Conservation (phyloP, 1,140 invertebrate genomes). For the Pomacea maculata region DNA sequence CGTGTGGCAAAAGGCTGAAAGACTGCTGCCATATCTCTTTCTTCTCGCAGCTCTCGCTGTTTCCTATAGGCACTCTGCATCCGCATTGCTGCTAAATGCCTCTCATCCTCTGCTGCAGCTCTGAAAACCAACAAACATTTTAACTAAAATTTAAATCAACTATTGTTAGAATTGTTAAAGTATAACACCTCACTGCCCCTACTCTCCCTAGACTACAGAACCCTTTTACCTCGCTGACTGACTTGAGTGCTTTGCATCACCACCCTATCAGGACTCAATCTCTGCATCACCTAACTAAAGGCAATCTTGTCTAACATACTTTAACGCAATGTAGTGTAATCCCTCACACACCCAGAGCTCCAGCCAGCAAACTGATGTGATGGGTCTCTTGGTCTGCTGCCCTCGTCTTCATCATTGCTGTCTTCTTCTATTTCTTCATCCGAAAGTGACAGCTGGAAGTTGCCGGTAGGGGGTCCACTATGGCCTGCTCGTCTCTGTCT, state of each 20-base stretch:
- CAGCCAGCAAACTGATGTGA: not conserved
- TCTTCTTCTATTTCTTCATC: conserved; percentile 25
- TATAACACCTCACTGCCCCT: too few species aligned
- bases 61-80: conserved; percentile 57
- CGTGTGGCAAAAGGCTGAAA: conserved; percentile 70
- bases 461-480: conserved; percentile 46
- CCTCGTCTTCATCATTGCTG: conserved; percentile 19
- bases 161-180: too few species aligned
- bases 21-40: conserved; percentile 59
- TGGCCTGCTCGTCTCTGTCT: conserved; percentile 39
- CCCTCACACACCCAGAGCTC: not conserved
- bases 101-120: conserved; percentile 36
- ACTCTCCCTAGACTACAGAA: too few species aligned
- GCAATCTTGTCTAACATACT: too few species aligned
- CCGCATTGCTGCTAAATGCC: conserved; percentile 51
- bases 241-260: too few species aligned
- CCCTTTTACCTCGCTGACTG: too few species aligned
- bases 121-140: conserved; percentile 9
- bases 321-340: too few species aligned
- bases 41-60: conserved; percentile 54
- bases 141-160: not conserved
- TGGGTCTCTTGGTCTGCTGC: not conserved
- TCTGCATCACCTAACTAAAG: too few species aligned
- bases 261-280: too few species aligned
- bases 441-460: conserved; percentile 39